Conservation (phyloP, 2,797 vertebrate genomes). For the Characodon lateralis region DNA sequence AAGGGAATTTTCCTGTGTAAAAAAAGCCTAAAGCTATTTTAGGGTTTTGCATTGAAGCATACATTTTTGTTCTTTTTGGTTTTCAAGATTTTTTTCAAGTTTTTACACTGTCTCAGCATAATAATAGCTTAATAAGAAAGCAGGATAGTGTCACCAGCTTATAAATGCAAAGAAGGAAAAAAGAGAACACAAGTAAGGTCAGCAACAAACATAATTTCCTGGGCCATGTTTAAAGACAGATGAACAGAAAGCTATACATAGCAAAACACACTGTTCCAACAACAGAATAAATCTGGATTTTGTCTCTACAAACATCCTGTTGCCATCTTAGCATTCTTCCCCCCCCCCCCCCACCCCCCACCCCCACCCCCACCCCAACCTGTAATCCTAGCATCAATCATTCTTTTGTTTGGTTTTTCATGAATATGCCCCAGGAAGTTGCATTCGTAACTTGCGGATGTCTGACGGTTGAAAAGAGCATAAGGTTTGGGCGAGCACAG, state of each 20-base stretch:
- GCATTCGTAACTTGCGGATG: constrained; percentile 63
- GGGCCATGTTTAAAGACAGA: neutral
- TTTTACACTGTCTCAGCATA: neutral
- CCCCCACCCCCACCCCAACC: constrained; percentile 22
- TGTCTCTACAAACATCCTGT: constrained; percentile 20
- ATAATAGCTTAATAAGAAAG: neutral
- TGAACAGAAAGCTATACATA: constrained; percentile 25
- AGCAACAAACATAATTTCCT: neutral
- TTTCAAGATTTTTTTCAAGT: neutral
- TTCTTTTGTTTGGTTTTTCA: constrained; percentile 35
- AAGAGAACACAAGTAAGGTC: neutral
- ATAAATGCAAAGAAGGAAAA: neutral
- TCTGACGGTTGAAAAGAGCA: constrained; percentile 68
- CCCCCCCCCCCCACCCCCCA: constrained; percentile 20
- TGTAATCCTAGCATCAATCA: constrained; percentile 23
- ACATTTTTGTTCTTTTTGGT: neutral
- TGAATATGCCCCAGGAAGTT: constrained; percentile 44
- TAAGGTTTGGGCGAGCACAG: constrained; percentile 63
- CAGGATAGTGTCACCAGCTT: neutral
- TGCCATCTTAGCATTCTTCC: constrained; percentile 4
- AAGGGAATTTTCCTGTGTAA: too few relatives aligned
- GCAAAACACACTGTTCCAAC: constrained; percentile 7
- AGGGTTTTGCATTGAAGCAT: too few relatives aligned
- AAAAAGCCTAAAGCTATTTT: too few relatives aligned
- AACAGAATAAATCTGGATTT: constrained; percentile 40